These are phyloP conservation scores for Rhagium mordax DNA, from an alignment of 2,888 invertebrate genomes.

Conservation along the genomic window DNA sequence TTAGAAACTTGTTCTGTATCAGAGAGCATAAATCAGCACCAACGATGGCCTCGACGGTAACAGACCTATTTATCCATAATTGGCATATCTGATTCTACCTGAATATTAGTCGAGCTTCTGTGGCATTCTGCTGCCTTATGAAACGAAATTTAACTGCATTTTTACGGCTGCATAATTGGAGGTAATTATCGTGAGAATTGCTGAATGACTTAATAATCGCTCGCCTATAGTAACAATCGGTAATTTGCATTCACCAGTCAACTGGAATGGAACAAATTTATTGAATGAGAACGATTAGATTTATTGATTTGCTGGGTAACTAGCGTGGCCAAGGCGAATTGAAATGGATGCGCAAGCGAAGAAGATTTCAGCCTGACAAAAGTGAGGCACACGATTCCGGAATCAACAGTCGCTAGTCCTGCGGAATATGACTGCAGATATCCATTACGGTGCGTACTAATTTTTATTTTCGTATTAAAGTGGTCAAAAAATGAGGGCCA, in stretches of 20 bases:
- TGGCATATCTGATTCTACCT: neutral
- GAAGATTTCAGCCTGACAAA: too few species aligned
- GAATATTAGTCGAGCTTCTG: neutral
- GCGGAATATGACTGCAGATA: too few species aligned
- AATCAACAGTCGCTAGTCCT: too few species aligned
- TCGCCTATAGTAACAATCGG: neutral
- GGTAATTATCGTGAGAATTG: neutral
- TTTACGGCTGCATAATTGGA: neutral
- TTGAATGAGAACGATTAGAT: neutral
- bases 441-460: too few species aligned
- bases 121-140: neutral
- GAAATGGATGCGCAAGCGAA: too few species aligned
- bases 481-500: too few species aligned
- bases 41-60: neutral
- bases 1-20: neutral
- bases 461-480: too few species aligned
- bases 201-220: neutral
- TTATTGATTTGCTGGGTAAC: neutral
- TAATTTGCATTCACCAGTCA: neutral
- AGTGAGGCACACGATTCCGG: too few species aligned
- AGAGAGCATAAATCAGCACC: neutral
- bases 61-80: conserved; percentile 7
- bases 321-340: neutral
- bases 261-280: too few species aligned
- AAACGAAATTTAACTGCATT: neutral